Base-by-base conservation (phyloP, 2,797 vertebrate genomes). In the Falco novaeseelandiae region DNA sequence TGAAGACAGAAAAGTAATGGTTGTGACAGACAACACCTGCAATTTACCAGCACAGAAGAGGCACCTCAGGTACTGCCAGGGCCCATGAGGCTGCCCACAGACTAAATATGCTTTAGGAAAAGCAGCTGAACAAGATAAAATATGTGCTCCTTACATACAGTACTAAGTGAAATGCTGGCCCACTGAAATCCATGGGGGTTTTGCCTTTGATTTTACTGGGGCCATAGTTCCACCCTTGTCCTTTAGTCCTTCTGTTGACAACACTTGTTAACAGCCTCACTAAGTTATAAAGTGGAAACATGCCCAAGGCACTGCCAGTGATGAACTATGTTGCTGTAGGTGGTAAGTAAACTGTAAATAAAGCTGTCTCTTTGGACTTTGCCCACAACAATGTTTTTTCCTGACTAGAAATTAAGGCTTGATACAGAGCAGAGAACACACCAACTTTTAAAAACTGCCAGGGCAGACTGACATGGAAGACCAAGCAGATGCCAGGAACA, bases 281-380 rank as follows among this genome's bases (percentile, higher is more conserved):
- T 32, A 73, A 71, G 59, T 67, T 59, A 85, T 5, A 49, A 94
- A 73, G 88, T 78, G 54, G 57, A 91, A 93, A 83, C 34, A 11
- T 40, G 65, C 67, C 82, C 79, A 92, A 78, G 84, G 92, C 90
- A 55, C 57, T 89, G 78, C 71, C 42, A 55, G 65, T 48, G 83
- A 93, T 63, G 94, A 91, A 87, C 89, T 80, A 34, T 3, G 2
- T 51, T 85, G 65, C 82, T 93, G 89, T 80, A 96, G 87, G 82
- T 92, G 81, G 90, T 63, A 93, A 80, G 86, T 89, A 87, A 93
- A 92, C 74, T 52, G 84, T 89, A 97, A 97, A 96, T 93, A 96
- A 96, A 93, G 58, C 89, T 95, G 58, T 85, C 46, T 89, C 78
- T 74, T 92, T 81, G 72, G 81, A 87, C 61, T 65, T 87, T 78